Base-by-base conservation (phyloP, 2,888 invertebrate genomes). In the Ochropleura plecta region DNA sequence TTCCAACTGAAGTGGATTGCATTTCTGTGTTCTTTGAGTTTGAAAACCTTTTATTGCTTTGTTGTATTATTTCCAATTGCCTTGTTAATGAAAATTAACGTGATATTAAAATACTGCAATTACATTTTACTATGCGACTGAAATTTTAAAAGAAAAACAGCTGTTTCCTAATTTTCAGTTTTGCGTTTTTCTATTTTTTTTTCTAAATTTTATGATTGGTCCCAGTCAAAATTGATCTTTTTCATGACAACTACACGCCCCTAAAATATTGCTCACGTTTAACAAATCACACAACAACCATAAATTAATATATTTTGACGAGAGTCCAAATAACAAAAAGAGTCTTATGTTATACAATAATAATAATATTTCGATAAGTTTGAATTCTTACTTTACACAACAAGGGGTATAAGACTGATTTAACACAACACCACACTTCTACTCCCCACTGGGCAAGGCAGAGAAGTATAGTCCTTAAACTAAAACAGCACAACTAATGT, bases 1-100 rank as follows among this genome's bases (percentile, higher is more conserved):
- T 62, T 51, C n/a, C 48, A 53, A 53, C 63, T 57, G 64, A 66
- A 76, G 44, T 66, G 59, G 60, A 76, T 67, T 76, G 73, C 66
- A 80, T 55, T 83, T 65, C 48, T 60, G 53, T 79, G 60, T 76
- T 79, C 65, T 70, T 76, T 76, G 67, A 72, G 74, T 83, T 76
- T 70, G 10, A 72, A 76, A 72, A 72, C 48, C 55, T 79, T 83
- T 73, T 70, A 57, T 64, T 69, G 46, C 63, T 73, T 70, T 53
- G 53, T 63, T 53, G 20, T 8, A 14, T 5, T 42, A 60, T 20
- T 40, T 20, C 42, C 69, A 63, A 30, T 30, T 66, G 62, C 48
- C 63, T 73, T 68, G 30, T 67, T 76, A 71, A 82, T 82, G 73
- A 73, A 55, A 67, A 42, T 9, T 46, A 57, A 65, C 53, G 69